These are phyloP conservation scores for Egretta garzetta DNA, from an alignment of 2,113 vertebrate genomes.

Conservation along the genomic window DNA sequence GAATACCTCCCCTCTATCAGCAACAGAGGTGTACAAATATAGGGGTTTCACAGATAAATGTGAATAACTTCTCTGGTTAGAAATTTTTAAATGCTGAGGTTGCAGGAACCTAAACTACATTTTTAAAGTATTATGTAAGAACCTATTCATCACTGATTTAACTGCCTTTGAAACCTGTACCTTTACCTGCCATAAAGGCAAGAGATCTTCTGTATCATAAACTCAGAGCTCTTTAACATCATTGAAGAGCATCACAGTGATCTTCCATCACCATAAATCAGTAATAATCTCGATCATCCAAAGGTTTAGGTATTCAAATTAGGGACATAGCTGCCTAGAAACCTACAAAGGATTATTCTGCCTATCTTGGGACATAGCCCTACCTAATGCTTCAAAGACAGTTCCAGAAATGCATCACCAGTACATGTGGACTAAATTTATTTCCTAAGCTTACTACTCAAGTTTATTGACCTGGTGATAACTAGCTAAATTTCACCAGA, in stretches of 20 bases:
- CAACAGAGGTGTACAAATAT: not conserved
- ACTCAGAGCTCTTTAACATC: not conserved
- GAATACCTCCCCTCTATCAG: not conserved
- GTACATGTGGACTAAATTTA: not conserved
- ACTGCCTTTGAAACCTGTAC: not conserved
- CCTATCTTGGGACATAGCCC: not conserved
- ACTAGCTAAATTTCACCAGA: not conserved
- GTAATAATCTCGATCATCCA: not conserved
- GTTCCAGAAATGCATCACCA: not conserved
- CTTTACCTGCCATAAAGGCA: not conserved
- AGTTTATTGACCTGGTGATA: not conserved
- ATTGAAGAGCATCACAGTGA: not conserved
- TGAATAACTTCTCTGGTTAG: not conserved
- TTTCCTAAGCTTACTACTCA: not conserved
- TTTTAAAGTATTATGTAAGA: not conserved
- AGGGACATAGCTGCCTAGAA: not conserved
- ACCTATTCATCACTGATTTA: not conserved
- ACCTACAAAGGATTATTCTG: not conserved
- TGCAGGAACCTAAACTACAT: not conserved
- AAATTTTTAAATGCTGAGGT: not conserved
- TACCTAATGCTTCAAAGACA: not conserved
- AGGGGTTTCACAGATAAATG: not conserved
- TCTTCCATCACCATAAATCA: not conserved
- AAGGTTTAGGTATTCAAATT: not conserved
- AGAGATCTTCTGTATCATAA: not conserved